Base-by-base conservation (phyloP, 2,888 invertebrate species). In the Drosophila fulvimacula region DNA sequence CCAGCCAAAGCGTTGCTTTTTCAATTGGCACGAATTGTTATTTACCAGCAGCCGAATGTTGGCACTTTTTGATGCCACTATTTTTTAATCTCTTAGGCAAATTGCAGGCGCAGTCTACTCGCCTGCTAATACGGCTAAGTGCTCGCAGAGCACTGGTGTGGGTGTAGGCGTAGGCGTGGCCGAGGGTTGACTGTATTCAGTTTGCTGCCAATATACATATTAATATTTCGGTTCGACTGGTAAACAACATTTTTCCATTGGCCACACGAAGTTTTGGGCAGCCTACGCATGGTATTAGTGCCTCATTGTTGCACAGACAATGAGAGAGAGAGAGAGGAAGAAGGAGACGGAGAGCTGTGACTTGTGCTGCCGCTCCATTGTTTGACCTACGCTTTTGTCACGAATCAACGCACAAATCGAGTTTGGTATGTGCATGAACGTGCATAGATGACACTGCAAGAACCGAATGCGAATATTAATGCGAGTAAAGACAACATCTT, bases 41-140 rank as follows among this genome's bases (percentile, higher is more conserved):
- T 85, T 88, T 83, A 82, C 88, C 66, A 71, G 56, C 56, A 71
- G 17, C 27, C 21, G 38, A 75, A 67, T 73, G 69, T 68, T 67
- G 70, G 6, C 66, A 53, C 55, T 41, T 70, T 75, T 60, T 68
- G 68, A 19, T 24, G 21, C 13, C 27, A 57, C 69, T 68, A 67
- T 82, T 82, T 84, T 87, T 72, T 73, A 75, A 69, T 82, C 82
- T 83, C 75, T 83, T 88, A 85, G 59, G 71, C 70, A 75, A 87
- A 83, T 83, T 87, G 85, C 82, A 70, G 61, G 48, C 66, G 46
- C 41, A 24, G 32, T 49, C 52, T 27, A 53, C 56, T 49, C 30
- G 57, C 21, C 56, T 55, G 68, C 62, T 76, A 82, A 82, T 86
- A 70, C 74, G 56, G 19, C 75, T 78, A 81, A 82, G 87, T 86